These are phyloP conservation scores for Carposina sasakii DNA, from an alignment of 1,140 invertebrate genomes.

Conservation along the genomic window DNA sequence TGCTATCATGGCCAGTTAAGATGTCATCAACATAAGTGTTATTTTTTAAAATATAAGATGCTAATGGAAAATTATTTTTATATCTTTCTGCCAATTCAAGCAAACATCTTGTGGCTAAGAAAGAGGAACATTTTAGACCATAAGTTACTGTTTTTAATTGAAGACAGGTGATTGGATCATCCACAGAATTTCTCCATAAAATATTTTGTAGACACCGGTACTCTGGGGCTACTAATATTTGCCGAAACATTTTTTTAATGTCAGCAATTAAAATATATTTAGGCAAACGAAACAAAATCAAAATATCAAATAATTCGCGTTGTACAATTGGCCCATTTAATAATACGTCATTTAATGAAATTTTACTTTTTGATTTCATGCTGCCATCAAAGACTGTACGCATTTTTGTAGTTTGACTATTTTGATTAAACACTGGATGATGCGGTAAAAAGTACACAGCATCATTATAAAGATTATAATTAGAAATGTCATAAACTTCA, in stretches of 20 bases:
- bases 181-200: background rate
- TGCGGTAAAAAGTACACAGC: too few species aligned
- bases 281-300: background rate
- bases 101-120: conserved; percentile 2
- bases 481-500: too few species aligned
- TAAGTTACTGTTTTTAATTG: background rate
- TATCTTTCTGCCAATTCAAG: conserved; percentile 3
- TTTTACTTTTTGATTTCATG: background rate
- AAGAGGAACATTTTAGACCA: conserved; percentile 7
- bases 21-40: too few species aligned
- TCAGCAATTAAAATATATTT: background rate
- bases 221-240: background rate
- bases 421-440: too few species aligned
- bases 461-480: too few species aligned
- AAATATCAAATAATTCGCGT: conserved; percentile 2
- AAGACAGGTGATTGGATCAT: background rate
- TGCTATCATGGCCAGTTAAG: too few species aligned
- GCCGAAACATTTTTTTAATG: background rate
- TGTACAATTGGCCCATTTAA: conserved; percentile 2
- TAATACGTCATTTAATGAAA: background rate
- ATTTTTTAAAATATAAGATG: too few species aligned
- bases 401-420: too few species aligned
- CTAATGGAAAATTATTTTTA: conserved; percentile 1
- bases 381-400: background rate
- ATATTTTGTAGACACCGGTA: background rate